A percentile compares a stretch with the other conserved stretches of the same genome.
Evolutionary conservation across 2,113 vertebrate species (phyloP).

Genomic region (Ranitomeya variabilis): DNA sequence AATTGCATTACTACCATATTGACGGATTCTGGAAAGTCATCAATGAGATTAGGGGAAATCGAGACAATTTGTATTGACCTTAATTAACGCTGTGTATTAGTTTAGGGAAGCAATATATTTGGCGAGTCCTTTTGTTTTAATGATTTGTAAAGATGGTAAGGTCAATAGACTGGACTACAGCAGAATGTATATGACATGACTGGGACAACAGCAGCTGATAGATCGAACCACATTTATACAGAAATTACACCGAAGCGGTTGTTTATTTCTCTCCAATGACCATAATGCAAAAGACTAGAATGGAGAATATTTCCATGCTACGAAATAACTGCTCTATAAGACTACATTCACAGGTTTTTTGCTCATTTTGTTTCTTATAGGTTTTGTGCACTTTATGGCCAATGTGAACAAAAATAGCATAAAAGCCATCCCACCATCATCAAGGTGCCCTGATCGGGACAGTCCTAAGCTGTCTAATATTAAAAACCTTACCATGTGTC

Average conservation of each 20-base stretch:
- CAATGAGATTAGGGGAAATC: slow-evolving; percentile 65
- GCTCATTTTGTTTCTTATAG: too few species aligned
- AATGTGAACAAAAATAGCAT: too few species aligned
- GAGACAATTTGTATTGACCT: slow-evolving; percentile 25
- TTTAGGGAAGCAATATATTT: slow-evolving; percentile 44
- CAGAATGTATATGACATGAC: neutral
- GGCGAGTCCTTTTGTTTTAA: slow-evolving; percentile 35
- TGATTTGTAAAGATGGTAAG: slow-evolving; percentile 42
- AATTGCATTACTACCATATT: slow-evolving; percentile 67
- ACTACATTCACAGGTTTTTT: too few species aligned
- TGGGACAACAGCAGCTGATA: neutral
- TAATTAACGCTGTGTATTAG: slow-evolving; percentile 42
- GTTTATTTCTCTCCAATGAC: neutral
- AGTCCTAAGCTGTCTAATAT: too few species aligned
- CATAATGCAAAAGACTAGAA: neutral
- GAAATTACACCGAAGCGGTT: neutral
- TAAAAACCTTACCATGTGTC: too few species aligned
- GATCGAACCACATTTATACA: neutral
- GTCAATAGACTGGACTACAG: slow-evolving; percentile 22
- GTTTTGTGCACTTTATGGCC: too few species aligned
- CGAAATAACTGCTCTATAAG: too few species aligned
- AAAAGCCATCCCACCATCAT: too few species aligned
- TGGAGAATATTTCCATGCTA: too few species aligned
- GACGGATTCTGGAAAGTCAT: slow-evolving; percentile 65
- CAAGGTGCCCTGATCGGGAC: too few species aligned